Evolutionary conservation across 2,113 vertebrate genomes (phyloP), one percentile per base, ranked within the genome.

Genomic region (Riparia riparia): DNA sequence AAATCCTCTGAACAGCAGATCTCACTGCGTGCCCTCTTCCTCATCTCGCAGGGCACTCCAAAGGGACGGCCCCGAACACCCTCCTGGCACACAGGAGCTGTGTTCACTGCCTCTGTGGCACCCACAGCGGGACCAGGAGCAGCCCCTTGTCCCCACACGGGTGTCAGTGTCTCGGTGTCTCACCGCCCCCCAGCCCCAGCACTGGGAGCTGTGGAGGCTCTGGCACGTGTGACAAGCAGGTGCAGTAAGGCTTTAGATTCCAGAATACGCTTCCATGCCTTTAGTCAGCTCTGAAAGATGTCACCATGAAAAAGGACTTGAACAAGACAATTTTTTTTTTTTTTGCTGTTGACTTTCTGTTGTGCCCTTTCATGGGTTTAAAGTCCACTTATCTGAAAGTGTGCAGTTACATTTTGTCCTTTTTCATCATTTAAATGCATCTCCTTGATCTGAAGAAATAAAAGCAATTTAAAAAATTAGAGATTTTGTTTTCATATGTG

Each of bases 331-430:
- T 90, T 81, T 89, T 61, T 51, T 50, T 45, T 42, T 56, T 34
- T 63, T 97, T 94, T 69, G 44, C 78, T 77, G 70, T 92, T 95
- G 91, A 92, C 89, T 96, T 60, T 93, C 69, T 73, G 65, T 83
- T 93, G 65, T 90, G 93, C 88, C 85, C 82, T 97, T 97, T 68
- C 57, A 71, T 70, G 82, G 81, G 47, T 91, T 84, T 78, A 57
- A 96, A 93, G 93, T 89, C 82, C 91, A 77, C 92, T 97, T 91
- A 95, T 92, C 93, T 96, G 90, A 96, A 96, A 96, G 93, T 87
- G 91, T 88, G 93, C 96, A 95, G 95, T 95, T 96, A 96, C 92
- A 69, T 96, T 97, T 73, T 81, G 73, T 49, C 29, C 37, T 45
- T 76, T 89, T 82, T 92, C 82, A 90, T 91, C 77, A 50, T 58